Base-by-base conservation (phyloP, 2,113 vertebrate genomes). In the Lepus timidus region DNA sequence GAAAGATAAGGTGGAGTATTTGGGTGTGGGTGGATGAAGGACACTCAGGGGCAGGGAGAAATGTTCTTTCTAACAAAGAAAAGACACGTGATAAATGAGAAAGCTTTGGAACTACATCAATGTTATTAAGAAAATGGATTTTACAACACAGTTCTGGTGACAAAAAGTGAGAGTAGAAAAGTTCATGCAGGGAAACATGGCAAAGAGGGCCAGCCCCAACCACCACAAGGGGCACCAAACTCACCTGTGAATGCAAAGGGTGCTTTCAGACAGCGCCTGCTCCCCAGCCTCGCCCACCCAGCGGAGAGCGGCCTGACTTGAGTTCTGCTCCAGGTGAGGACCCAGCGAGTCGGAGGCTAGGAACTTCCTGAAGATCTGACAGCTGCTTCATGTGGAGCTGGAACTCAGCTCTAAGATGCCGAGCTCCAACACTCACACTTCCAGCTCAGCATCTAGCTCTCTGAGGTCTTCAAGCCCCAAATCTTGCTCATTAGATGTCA, bases 141-240 rank as follows among this genome's bases (percentile, higher is more conserved):
- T 70, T 25, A 39, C 51, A 68, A 13, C 14, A 6, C 73, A 61
- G 17, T 62, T 85, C 61, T 81, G 33, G 25, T 36, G 51, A 49
- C 29, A 79, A 67, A 90, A 84, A n/a, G n/a, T 74, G n/a, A 81
- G 65, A 76, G 29, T 5, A 67, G 74, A 93, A 81, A 33, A 73
- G 29, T 7, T 61, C 74, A 95, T 81, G 31, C 23, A 91, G 23
- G 14, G 65, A 92, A 71, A 13, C 58, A 31, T 4, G 64, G 81
- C 1, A 31, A 22, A 70, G 29, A 31, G 17, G 70, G 44, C 25
- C 4, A 3, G n/a, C 62, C 33, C 31, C 12, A 61, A 87, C 62
- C n/a, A 62, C 61, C 6, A 14, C 0, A 0, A 68, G 6, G 14
- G 8, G 1, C 2, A 1, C 6, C 8, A 19, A 39, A 44, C 3